Percentiles rank a stretch among this genome's conserved stretches.
phyloP scores from a whole-genome alignment of 2,797 vertebrate genomes.

The Clamator glandarius region DNA sequence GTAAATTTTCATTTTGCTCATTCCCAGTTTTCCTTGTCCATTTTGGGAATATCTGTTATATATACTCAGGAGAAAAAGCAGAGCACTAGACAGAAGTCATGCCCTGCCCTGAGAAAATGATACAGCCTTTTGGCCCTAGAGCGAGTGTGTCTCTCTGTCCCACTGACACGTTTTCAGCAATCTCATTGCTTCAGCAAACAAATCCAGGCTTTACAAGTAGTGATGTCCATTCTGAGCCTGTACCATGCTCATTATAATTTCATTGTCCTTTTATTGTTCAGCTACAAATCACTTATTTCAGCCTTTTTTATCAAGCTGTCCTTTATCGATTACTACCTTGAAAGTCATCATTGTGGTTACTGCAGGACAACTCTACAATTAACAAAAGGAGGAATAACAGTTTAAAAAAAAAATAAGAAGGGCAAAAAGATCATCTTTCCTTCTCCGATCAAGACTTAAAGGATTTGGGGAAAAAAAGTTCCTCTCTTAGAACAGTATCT shows the following conservation, averaged over 20 bases:
- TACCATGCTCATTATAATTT: neutral
- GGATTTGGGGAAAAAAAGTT: neutral
- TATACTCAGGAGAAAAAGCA: neutral
- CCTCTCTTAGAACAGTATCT: neutral
- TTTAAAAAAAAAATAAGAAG: neutral
- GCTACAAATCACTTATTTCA: neutral
- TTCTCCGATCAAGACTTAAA: neutral
- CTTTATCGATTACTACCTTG: neutral
- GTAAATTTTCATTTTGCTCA: neutral
- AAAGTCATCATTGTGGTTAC: neutral
- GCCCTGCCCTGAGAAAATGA: neutral
- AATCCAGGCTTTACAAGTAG: neutral
- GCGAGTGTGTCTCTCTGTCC: neutral
- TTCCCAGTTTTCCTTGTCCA: neutral
- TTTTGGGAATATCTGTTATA: neutral
- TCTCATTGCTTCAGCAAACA: neutral
- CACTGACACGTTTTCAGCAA: neutral
- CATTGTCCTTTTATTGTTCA: neutral
- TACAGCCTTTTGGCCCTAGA: neutral
- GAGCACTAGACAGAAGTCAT: neutral
- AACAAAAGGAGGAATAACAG: neutral
- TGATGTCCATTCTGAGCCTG: neutral
- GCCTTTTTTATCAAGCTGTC: neutral
- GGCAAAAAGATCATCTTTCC: neutral
- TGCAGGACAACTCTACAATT: neutral